Conservation (phyloP, 1,140 invertebrate genomes). For the Sitodiplosis mosellana region DNA sequence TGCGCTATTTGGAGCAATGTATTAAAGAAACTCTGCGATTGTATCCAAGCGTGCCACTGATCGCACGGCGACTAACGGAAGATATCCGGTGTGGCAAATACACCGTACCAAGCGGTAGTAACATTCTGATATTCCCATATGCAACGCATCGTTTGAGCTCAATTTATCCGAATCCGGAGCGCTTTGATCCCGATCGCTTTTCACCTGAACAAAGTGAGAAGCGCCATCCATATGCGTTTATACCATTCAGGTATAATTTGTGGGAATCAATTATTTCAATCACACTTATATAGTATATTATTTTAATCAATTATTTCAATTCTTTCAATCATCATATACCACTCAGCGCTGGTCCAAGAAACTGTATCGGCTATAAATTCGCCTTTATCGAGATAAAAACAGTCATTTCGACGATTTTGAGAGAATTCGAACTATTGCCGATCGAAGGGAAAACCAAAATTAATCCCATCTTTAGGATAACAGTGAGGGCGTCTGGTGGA, state of each 20-base stretch:
- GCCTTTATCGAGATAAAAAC: constrained; percentile 53
- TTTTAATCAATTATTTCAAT: not conserved
- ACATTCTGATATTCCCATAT: constrained; percentile 30
- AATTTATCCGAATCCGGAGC: constrained; percentile 48
- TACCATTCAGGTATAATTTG: constrained; percentile 59
- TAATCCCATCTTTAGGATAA: constrained; percentile 30
- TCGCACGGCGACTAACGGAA: constrained; percentile 34
- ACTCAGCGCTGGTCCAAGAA: constrained; percentile 35
- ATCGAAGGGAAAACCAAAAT: constrained; percentile 29
- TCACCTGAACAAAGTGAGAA: constrained; percentile 29
- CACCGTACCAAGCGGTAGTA: constrained; percentile 22
- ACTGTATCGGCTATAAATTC: constrained; percentile 42
- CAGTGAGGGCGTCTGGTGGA: constrained; percentile 32
- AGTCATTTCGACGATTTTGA: constrained; percentile 40
- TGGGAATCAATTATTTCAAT: constrained; percentile 36
- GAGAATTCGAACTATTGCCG: constrained; percentile 31
- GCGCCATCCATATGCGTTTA: constrained; percentile 39
- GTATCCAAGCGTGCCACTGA: constrained; percentile 47
- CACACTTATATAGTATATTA: no score
- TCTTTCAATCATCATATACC: constrained; percentile 28
- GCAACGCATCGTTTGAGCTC: constrained; percentile 43
- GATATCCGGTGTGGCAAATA: constrained; percentile 30
- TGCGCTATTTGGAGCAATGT: constrained; percentile 46
- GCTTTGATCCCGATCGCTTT: constrained; percentile 56
- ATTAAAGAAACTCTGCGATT: constrained; percentile 45